phyloP scores from a whole-genome alignment of 2,113 vertebrate genomes.

The Petrocephalus zakoni region DNA sequence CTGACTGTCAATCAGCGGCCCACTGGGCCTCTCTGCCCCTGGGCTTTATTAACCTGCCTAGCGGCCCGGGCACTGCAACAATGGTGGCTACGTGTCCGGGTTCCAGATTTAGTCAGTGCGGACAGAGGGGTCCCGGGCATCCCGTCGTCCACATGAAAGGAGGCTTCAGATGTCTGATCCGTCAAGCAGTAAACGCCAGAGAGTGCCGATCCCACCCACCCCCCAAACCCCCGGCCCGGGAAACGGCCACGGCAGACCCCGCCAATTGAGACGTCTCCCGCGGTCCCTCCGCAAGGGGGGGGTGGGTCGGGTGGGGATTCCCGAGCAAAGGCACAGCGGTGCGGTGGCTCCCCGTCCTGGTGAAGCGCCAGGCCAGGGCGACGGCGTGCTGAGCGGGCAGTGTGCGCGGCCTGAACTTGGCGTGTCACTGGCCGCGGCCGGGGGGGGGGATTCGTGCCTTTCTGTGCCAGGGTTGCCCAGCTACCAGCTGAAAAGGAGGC shows the following conservation, averaged over 20 bases:
- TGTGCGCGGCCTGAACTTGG: slow-evolving; percentile 62
- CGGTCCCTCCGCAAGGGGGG: slow-evolving; percentile 39
- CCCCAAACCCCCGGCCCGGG: slow-evolving; percentile 23
- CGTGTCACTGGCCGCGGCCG: slow-evolving; percentile 64
- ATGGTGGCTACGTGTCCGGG: slow-evolving; percentile 67
- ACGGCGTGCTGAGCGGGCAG: slow-evolving; percentile 56
- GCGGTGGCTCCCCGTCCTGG: slow-evolving; percentile 44
- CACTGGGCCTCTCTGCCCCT: slow-evolving; percentile 72
- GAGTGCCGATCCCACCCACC: background rate
- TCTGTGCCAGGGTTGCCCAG: slow-evolving; percentile 71
- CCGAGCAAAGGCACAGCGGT: slow-evolving; percentile 38
- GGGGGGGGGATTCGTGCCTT: slow-evolving; percentile 39
- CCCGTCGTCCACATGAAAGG: slow-evolving; percentile 69
- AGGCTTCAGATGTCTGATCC: slow-evolving; percentile 69
- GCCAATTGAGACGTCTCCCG: slow-evolving; percentile 89
- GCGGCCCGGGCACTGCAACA: slow-evolving; percentile 71
- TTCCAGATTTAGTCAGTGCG: slow-evolving; percentile 72
- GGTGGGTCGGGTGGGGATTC: slow-evolving; percentile 7
- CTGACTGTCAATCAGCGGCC: slow-evolving; percentile 74
- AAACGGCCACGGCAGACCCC: slow-evolving; percentile 57
- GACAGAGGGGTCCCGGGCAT: slow-evolving; percentile 65
- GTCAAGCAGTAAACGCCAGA: slow-evolving; percentile 56
- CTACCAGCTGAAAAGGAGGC: slow-evolving; percentile 58
- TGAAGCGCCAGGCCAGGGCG: slow-evolving; percentile 45
- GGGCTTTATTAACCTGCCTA: slow-evolving; percentile 80